Evolutionary conservation across 2,797 vertebrate genomes (phyloP).

Genomic region (Delichon dasypus): DNA sequence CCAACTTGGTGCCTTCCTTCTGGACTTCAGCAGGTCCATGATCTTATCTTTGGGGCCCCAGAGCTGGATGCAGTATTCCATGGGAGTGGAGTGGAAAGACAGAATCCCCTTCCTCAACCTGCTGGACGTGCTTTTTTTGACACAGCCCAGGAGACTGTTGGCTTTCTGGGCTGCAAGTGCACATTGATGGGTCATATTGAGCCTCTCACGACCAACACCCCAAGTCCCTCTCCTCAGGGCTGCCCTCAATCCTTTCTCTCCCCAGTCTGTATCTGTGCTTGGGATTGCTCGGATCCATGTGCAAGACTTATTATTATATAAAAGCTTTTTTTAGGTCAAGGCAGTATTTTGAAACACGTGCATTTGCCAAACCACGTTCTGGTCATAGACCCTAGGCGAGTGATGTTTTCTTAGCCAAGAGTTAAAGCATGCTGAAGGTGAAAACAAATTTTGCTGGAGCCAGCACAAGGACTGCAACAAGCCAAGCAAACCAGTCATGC

Average conservation of each 20-base stretch:
- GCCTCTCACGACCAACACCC: not conserved
- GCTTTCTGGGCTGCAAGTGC: not conserved
- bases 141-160: not conserved
- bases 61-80: not conserved
- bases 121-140: not conserved
- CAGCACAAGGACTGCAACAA: not conserved
- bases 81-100: not conserved
- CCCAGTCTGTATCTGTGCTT: not conserved
- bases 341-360: not conserved
- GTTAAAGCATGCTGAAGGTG: not conserved
- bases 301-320: not conserved
- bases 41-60: too few species aligned
- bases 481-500: not conserved
- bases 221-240: not conserved
- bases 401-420: not conserved
- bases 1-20: too few species aligned
- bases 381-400: not conserved
- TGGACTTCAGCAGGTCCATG: not conserved
- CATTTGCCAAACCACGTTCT: not conserved
- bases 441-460: conserved; percentile 17
- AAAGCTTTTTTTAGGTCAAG: not conserved
- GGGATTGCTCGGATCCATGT: not conserved
- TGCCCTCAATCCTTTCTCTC: not conserved
- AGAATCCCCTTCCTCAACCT: not conserved
- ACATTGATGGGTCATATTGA: not conserved